Percentiles rank a stretch among this genome's conserved stretches.
These are phyloP conservation scores for Polypedilum pembai DNA, from an alignment of 1,140 invertebrate species.

Conservation along the genomic window DNA sequence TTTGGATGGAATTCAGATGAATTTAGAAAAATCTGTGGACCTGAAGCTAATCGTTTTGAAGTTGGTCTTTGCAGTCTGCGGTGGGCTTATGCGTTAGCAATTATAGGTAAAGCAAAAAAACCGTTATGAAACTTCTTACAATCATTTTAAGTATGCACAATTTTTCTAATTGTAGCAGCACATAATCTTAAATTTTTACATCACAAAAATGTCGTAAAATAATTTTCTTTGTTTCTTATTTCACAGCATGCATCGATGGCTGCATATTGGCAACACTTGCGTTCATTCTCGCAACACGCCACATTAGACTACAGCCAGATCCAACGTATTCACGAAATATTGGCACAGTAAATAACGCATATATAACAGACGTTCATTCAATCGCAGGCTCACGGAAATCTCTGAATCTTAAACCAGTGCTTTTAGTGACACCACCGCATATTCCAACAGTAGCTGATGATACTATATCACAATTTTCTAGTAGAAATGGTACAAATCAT, in stretches of 20 bases:
- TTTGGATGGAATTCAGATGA: conserved; percentile 80
- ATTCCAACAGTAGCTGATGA: conserved; percentile 46
- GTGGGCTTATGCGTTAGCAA: conserved; percentile 91
- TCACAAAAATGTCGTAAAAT: too few species aligned
- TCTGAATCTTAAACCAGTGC: conserved; percentile 74
- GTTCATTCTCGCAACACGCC: conserved; percentile 85
- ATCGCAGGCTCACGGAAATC: conserved; percentile 77
- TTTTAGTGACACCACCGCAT: conserved; percentile 46
- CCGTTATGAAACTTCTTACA: too few species aligned
- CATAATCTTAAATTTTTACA: too few species aligned
- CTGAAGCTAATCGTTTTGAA: conserved; percentile 64
- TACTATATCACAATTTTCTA: conserved; percentile 67
- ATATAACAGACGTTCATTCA: conserved; percentile 70
- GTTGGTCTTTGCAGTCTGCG: conserved; percentile 77
- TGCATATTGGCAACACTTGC: conserved; percentile 81
- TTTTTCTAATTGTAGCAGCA: too few species aligned
- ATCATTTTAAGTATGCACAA: too few species aligned
- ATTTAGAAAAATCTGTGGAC: conserved; percentile 80
- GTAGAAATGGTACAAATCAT: conserved; percentile 52
- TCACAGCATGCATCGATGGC: conserved; percentile 68
- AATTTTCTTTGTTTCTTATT: neutral
- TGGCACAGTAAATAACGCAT: conserved; percentile 79
- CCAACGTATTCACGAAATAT: conserved; percentile 59
- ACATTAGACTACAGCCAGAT: conserved; percentile 76
- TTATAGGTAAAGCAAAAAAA: conserved; percentile 56